Evolutionary conservation across 2,797 vertebrate species (phyloP).

Genomic region (Enteromius thamalakanensis): DNA sequence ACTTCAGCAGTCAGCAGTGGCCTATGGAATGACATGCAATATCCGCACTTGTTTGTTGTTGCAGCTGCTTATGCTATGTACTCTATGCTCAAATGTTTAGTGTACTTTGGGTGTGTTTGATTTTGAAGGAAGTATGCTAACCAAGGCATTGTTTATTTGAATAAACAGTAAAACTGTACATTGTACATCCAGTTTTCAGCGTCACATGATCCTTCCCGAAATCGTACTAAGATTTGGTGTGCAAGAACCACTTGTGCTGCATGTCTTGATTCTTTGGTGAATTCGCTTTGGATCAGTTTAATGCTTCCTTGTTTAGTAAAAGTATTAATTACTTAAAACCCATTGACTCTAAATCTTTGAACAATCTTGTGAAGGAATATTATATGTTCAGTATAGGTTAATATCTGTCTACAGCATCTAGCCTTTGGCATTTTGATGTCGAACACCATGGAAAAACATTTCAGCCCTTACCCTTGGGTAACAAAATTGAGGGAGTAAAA

Average conservation of each 20-base stretch:
- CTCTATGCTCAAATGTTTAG: not conserved
- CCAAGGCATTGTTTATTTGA: not conserved
- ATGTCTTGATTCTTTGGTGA: not conserved
- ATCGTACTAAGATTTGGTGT: not conserved
- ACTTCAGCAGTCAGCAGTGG: not conserved
- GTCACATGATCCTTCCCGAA: not conserved
- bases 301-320: not conserved
- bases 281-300: not conserved
- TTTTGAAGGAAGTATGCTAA: conserved; percentile 1
- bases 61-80: conserved; percentile 27
- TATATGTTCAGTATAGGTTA: not conserved
- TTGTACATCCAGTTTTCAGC: not conserved
- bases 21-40: conserved; percentile 12
- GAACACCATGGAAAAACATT: not conserved
- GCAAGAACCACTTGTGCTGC: not conserved
- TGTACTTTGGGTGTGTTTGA: not conserved
- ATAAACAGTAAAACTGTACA: not conserved
- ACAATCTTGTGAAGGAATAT: not conserved
- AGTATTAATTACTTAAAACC: not conserved
- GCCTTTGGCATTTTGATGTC: not conserved
- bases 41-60: not conserved
- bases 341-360: not conserved
- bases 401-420: not conserved
- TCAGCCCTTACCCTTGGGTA: not conserved
- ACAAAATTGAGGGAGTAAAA: not conserved